Percentiles rank a stretch among this genome's conserved stretches.
Evolutionary conservation across 2,797 vertebrate genomes (phyloP).

Genomic region (Ceyx erithaca): DNA sequence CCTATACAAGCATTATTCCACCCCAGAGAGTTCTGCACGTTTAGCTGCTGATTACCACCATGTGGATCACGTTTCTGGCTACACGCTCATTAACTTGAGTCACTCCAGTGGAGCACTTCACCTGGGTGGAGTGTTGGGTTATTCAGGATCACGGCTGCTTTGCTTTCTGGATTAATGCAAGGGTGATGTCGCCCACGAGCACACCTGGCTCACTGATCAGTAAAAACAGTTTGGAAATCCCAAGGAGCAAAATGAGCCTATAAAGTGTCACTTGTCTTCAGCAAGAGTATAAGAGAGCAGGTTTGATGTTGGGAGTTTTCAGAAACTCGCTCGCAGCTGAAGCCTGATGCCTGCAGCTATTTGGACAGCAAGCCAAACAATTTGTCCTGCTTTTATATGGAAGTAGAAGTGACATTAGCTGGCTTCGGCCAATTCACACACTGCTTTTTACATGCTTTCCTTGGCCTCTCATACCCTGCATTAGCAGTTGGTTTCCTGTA

Average conservation of each 20-base stretch:
- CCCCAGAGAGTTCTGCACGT: neutral
- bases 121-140: neutral
- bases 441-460: conserved; percentile 8
- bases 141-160: neutral
- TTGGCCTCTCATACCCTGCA: neutral
- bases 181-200: neutral
- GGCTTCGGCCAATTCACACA: neutral
- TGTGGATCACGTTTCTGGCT: fast-evolving
- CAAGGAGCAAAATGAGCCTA: neutral
- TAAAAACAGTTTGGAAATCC: neutral
- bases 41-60: neutral
- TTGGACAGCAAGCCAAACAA: neutral
- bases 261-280: neutral
- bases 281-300: neutral
- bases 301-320: neutral
- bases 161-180: neutral
- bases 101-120: neutral
- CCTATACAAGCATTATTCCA: fast-evolving
- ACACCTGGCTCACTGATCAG: neutral
- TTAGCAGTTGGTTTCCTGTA: neutral
- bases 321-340: neutral
- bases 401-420: neutral
- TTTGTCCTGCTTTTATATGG: neutral
- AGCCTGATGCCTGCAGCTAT: neutral
- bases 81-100: fast-evolving